Base-by-base conservation (phyloP, 1,140 invertebrate species). In the Holotrichia oblita region DNA sequence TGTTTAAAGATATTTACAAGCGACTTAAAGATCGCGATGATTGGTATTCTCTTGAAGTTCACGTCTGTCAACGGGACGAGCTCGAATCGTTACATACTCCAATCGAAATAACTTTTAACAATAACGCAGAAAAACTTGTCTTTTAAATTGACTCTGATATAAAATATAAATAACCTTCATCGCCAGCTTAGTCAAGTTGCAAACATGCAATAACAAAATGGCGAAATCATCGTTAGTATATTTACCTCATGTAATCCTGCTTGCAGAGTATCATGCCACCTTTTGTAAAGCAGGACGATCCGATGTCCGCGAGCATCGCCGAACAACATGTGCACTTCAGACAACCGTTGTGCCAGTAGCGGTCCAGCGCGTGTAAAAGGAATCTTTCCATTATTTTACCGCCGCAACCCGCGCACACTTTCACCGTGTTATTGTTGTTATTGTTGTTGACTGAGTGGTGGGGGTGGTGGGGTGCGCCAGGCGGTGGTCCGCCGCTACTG, bases 291-390 rank as follows among this genome's bases (percentile, higher is more conserved):
- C 96, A 98, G 80, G 95, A 95, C 61, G 91, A 89, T 59, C 96
- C 96, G 84, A 98, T 93, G 84, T 98, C 96, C 78, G 95, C 95
- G 79, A 98, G 90, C 84, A 93, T 92, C 77, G 93, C 93, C 76
- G 92, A 92, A 88, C 97, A 98, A 87, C 92, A 95, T 81, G 94
- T 91, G 89, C 97, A 98, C 88, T 98, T 98, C 82, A 98, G 91
- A 88, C 97, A 98, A 80, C 92, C 92, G 88, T 95, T 92, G 89
- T 98, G 96, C 96, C 96, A 98, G 88, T 96, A 97, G 85, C 95
- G 91, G 89, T 98, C 96, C 85, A 97, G 89, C 73, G 95, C 96
- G 87, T 95, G 93, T 78, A 97, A 90, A 79, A 97, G 90, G 89
- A 93, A 97, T 86, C 95, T 90, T 89, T 97, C 96, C 81, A 94